Conservation (phyloP, 2,888 invertebrate genomes). For the Galerucella pusilla region DNA sequence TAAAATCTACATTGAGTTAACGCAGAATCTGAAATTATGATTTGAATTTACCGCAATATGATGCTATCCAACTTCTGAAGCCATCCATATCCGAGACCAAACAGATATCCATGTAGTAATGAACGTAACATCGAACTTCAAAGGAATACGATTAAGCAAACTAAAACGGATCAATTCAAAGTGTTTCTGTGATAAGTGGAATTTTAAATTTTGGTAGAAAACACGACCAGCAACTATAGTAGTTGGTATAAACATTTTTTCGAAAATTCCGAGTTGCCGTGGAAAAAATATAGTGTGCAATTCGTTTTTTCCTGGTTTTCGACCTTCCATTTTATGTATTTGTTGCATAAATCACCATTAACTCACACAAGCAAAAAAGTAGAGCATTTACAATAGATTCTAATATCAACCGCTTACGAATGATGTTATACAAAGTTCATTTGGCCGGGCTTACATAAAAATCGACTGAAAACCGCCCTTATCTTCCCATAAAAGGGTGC, state of each 20-base stretch:
- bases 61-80: background rate
- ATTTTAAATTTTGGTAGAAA: no score
- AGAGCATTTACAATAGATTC: no score
- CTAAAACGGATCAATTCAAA: background rate
- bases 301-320: no score
- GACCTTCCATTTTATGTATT: no score
- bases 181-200: background rate
- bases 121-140: conserved; percentile 2
- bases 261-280: no score
- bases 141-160: background rate
- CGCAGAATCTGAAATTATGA: background rate
- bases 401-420: background rate
- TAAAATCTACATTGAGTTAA: no score
- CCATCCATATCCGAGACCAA: background rate
- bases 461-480: conserved; percentile 22
- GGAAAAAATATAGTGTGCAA: no score
- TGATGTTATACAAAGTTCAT: background rate
- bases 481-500: conserved; percentile 17
- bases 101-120: background rate
- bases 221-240: no score
- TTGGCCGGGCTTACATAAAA: background rate
- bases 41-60: background rate
- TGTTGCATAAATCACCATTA: no score
- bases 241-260: no score
- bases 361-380: no score